Conservation (phyloP, 2,113 vertebrate species). For the Lanius collurio region DNA sequence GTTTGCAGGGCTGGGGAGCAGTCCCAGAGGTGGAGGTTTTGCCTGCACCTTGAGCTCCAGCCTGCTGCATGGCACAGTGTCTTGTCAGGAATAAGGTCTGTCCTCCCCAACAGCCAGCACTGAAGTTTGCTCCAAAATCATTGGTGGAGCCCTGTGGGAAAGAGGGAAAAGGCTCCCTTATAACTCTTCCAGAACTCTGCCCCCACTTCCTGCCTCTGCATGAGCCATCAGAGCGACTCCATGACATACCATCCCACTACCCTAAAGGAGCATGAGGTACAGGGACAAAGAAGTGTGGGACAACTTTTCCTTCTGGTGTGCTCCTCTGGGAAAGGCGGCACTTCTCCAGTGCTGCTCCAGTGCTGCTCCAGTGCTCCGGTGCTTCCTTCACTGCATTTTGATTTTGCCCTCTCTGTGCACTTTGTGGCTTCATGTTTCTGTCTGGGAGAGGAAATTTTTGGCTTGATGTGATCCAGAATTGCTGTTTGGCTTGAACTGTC, state of each 20-base stretch:
- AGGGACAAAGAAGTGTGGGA: rapidly evolving
- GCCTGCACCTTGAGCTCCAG: background rate
- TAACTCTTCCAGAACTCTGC: background rate
- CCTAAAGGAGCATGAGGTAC: rapidly evolving
- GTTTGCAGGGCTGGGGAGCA: background rate
- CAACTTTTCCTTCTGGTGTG: background rate
- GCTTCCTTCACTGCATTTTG: background rate
- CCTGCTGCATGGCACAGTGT: background rate
- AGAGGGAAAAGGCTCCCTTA: background rate
- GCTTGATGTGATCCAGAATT: background rate
- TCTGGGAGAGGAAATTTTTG: background rate
- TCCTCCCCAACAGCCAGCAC: rapidly evolving
- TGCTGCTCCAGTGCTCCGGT: too few relatives aligned
- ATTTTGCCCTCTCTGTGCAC: background rate
- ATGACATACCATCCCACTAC: background rate
- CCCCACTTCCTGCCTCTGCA: background rate
- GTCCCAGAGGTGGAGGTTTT: background rate
- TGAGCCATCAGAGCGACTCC: background rate
- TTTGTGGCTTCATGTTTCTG: background rate
- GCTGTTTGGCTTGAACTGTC: too few relatives aligned
- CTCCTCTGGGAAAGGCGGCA: background rate
- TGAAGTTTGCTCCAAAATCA: background rate
- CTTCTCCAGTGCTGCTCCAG: background rate
- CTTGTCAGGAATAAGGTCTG: background rate
- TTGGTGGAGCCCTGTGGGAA: too few relatives aligned